Percentiles rank a stretch among this genome's conserved stretches.
phyloP scores from a whole-genome alignment of 1,140 invertebrate species.

The Drosophila carrolli region DNA sequence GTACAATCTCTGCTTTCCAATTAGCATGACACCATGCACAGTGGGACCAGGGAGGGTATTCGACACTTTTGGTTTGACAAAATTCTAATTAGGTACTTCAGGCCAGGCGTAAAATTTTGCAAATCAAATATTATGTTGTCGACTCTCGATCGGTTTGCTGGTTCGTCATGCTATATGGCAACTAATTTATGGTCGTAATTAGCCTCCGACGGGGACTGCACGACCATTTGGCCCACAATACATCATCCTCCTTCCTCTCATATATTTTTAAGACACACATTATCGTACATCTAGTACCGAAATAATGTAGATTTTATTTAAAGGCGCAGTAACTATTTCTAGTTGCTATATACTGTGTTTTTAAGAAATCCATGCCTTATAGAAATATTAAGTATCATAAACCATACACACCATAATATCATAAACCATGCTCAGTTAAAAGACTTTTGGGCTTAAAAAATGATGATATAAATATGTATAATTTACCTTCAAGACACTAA shows the following conservation, averaged over 20 bases:
- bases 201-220: conserved; percentile 44
- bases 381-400: too few relatives aligned
- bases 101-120: conserved; percentile 61
- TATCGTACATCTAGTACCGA: conserved; percentile 15
- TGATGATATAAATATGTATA: too few relatives aligned
- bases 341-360: conserved; percentile 5
- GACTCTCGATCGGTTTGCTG: conserved; percentile 37
- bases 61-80: conserved; percentile 33
- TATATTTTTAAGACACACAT: conserved; percentile 15
- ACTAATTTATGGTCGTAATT: conserved; percentile 78
- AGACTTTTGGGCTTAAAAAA: not conserved
- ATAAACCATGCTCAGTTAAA: too few relatives aligned
- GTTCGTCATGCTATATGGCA: conserved; percentile 59
- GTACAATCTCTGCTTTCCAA: conserved; percentile 46
- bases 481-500: not conserved
- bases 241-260: conserved; percentile 40
- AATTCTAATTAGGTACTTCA: conserved; percentile 46
- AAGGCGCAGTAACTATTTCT: conserved; percentile 48
- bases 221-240: conserved; percentile 55
- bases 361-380: conserved; percentile 3
- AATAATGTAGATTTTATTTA: conserved; percentile 11
- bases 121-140: conserved; percentile 21
- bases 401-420: too few relatives aligned
- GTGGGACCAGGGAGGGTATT: conserved; percentile 25
- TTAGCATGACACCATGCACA: conserved; percentile 51